Conservation (phyloP, 2,797 vertebrate species). For the Urocyon cinereoargenteus region DNA sequence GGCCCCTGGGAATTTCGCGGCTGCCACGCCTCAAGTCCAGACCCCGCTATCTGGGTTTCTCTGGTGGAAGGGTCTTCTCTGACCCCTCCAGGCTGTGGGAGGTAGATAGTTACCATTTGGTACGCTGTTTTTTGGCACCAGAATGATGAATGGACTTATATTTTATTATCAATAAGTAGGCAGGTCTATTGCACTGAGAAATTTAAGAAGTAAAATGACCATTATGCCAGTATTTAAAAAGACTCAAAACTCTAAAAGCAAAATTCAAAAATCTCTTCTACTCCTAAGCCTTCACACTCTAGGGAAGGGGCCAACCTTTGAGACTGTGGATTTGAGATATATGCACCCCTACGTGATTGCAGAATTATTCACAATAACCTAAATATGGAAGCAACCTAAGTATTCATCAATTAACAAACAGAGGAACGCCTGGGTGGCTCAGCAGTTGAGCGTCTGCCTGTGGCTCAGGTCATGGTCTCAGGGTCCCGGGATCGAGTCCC, state of each 20-base stretch:
- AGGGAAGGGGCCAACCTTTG: background rate
- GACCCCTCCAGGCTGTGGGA: background rate
- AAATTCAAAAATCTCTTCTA: background rate
- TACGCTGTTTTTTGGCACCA: background rate
- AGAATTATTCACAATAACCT: no score
- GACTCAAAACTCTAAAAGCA: background rate
- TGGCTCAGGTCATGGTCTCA: no score
- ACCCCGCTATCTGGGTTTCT: background rate
- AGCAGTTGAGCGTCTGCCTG: no score
- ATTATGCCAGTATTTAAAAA: background rate
- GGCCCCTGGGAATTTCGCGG: background rate
- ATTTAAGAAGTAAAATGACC: conserved; percentile 43
- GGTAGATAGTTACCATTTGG: background rate
- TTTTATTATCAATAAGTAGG: conserved; percentile 1
- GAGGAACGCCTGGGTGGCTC: no score
- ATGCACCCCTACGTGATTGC: no score
- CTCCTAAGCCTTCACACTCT: background rate
- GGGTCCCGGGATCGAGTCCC: no score
- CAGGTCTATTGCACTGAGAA: background rate
- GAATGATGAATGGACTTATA: background rate
- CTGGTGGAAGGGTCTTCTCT: background rate
- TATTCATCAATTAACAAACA: no score
- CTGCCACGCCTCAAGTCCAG: background rate
- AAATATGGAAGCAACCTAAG: no score
- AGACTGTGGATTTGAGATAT: background rate